A percentile compares a stretch with the other conserved stretches of the same genome.
phyloP scores from a whole-genome alignment of 2,888 invertebrate genomes.

The Crepidodera aurea region DNA sequence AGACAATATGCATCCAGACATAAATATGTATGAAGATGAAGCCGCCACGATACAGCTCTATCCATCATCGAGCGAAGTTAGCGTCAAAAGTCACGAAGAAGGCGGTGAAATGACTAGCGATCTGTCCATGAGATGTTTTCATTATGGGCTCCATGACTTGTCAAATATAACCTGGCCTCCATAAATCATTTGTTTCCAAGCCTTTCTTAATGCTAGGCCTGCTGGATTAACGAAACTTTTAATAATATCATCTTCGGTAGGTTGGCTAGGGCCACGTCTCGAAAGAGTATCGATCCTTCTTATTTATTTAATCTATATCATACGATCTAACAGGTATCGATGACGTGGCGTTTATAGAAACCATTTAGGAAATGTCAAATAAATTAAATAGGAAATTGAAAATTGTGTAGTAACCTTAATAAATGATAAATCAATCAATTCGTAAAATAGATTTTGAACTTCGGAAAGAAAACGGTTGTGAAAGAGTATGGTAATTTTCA shows the following conservation, averaged over 20 bases:
- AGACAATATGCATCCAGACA: conserved; percentile 54
- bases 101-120: conserved; percentile 63
- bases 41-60: conserved; percentile 51
- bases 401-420: no score
- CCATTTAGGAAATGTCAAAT: background rate
- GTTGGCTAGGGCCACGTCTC: background rate
- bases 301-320: conserved; percentile 15
- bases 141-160: conserved; percentile 63
- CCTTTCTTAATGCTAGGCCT: conserved; percentile 23
- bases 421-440: no score
- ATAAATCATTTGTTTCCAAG: conserved; percentile 54
- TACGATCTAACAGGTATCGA: conserved; percentile 3
- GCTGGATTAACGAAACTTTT: conserved; percentile 45
- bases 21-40: conserved; percentile 59
- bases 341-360: conserved; percentile 28
- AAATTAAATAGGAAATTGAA: no score
- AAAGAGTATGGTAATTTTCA: no score
- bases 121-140: conserved; percentile 63
- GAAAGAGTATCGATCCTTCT: conserved; percentile 12
- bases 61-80: conserved; percentile 60
- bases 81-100: conserved; percentile 63
- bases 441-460: no score
- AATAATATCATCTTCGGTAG: conserved; percentile 46
- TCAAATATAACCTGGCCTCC: conserved; percentile 56
- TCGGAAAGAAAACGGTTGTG: no score